phyloP scores from a whole-genome alignment of 1,140 invertebrate species.

The Drosophila obscura region DNA sequence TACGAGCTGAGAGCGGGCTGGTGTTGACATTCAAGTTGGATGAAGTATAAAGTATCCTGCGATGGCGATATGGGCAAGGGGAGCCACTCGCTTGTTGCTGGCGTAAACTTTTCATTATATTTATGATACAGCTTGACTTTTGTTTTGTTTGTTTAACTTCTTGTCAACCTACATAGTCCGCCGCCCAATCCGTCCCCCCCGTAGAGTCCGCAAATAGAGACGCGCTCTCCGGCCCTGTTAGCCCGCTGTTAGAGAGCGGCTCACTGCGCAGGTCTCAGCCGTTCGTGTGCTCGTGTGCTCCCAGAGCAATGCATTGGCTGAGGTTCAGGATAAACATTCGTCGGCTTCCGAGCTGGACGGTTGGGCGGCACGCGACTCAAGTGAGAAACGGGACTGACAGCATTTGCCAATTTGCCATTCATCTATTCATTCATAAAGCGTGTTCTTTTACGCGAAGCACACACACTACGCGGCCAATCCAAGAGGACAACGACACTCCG shows the following conservation, averaged over 20 bases:
- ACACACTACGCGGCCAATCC: constrained; percentile 48
- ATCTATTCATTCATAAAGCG: constrained; percentile 55
- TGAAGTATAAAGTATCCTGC: constrained; percentile 35
- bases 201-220: too few relatives aligned
- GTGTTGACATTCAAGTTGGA: constrained; percentile 66
- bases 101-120: constrained; percentile 67
- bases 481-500: constrained; percentile 65
- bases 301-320: constrained; percentile 65
- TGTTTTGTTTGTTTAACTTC: constrained; percentile 79
- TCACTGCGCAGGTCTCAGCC: constrained; percentile 50
- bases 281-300: constrained; percentile 65
- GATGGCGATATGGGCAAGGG: not conserved
- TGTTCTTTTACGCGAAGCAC: constrained; percentile 57
- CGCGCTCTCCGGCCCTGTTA: constrained; percentile 26
- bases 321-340: constrained; percentile 69
- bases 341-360: constrained; percentile 59
- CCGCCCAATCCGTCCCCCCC: constrained; percentile 7
- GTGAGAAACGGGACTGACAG: not conserved
- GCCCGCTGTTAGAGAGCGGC: constrained; percentile 34
- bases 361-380: not conserved
- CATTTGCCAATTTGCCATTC: not conserved
- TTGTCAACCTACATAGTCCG: constrained; percentile 65
- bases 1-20: constrained; percentile 8
- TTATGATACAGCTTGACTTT: constrained; percentile 72
- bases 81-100: constrained; percentile 57